Conservation (phyloP, 2,888 invertebrate species). For the Pterostichus madidus region DNA sequence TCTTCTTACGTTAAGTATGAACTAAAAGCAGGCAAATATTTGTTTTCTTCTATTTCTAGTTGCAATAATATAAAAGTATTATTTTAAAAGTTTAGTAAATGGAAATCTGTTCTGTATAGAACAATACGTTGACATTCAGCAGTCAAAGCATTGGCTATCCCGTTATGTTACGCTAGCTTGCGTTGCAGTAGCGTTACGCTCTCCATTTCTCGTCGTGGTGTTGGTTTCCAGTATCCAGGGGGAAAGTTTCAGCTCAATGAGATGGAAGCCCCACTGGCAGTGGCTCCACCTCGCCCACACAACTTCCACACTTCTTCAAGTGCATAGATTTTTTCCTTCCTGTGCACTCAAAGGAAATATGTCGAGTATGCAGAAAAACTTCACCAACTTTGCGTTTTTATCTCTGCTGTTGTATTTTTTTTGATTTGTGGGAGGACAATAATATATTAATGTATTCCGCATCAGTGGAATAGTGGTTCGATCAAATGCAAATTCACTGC, state of each 20-base stretch:
- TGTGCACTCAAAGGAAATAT: slow-evolving; percentile 26
- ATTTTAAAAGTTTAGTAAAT: no score
- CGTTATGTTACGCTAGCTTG: slow-evolving; percentile 15
- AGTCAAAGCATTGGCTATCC: background rate
- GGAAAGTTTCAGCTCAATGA: slow-evolving; percentile 36
- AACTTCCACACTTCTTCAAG: slow-evolving; percentile 41
- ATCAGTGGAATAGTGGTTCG: slow-evolving; percentile 45
- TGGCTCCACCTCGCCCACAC: background rate
- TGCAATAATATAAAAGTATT: no score
- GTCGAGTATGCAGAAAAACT: slow-evolving; percentile 53
- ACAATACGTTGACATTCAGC: background rate
- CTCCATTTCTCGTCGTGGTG: slow-evolving; percentile 1
- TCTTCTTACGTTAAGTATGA: no score
- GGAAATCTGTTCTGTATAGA: background rate
- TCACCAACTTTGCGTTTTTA: slow-evolving; percentile 14
- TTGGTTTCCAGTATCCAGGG: background rate
- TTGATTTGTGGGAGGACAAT: slow-evolving; percentile 9
- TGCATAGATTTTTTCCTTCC: slow-evolving; percentile 35
- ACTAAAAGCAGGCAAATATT: no score
- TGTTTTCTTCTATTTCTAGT: no score
- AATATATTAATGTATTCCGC: slow-evolving; percentile 54
- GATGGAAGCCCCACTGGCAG: slow-evolving; percentile 19
- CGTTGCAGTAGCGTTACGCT: background rate
- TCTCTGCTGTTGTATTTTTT: slow-evolving; percentile 26
- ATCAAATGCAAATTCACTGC: slow-evolving; percentile 42